Evolutionary conservation across 2,888 invertebrate species (phyloP).

Genomic region (Ophion slaviceki): DNA sequence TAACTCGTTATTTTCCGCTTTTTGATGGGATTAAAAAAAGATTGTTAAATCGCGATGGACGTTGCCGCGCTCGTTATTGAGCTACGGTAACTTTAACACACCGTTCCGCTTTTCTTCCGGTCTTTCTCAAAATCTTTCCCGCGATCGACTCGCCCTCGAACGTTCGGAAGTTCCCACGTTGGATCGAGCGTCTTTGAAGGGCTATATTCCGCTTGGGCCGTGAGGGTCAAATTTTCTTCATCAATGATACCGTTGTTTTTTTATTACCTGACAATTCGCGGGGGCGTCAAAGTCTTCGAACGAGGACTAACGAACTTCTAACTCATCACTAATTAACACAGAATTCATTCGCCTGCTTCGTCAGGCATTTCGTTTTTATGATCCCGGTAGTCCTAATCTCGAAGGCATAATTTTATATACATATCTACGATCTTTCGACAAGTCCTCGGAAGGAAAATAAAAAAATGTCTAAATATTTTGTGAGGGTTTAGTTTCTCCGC

Average conservation of each 20-base stretch:
- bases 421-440: constrained; percentile 46
- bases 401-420: neutral
- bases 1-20: neutral
- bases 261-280: neutral
- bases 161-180: neutral
- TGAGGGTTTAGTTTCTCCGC: neutral
- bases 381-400: constrained; percentile 38
- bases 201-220: neutral
- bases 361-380: constrained; percentile 10
- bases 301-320: neutral
- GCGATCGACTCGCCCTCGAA: neutral
- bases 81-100: neutral
- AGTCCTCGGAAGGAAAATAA: constrained; percentile 14
- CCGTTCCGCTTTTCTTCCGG: neutral
- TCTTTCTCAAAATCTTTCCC: neutral
- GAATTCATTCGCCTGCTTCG: neutral
- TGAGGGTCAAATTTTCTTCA: neutral
- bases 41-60: neutral
- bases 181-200: neutral
- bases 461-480: constrained; percentile 38
- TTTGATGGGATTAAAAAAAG: neutral
- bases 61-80: neutral
- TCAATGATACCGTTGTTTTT: neutral
- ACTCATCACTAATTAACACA: constrained; percentile 23
- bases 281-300: neutral